Base-by-base conservation (phyloP, 1,140 invertebrate species). In the Drosophila ficusphila region DNA sequence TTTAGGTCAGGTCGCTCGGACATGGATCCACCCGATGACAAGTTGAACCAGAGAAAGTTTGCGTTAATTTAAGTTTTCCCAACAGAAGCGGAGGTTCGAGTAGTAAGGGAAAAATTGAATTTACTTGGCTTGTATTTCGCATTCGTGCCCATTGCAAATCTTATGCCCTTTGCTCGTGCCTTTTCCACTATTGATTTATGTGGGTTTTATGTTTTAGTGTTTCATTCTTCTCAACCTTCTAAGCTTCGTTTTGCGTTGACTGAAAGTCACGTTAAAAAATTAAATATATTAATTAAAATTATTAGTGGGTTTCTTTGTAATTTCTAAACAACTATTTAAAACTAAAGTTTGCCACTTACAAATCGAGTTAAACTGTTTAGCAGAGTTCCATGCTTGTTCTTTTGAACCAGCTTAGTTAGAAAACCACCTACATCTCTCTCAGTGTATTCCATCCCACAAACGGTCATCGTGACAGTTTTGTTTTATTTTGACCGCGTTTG, bases 391-490 rank as follows among this genome's bases (percentile, higher is more conserved):
- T n/a, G n/a, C n/a, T n/a, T n/a, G n/a, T n/a, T n/a, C n/a, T n/a
- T n/a, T n/a, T n/a, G n/a, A n/a, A n/a, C n/a, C n/a, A n/a, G n/a
- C n/a, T n/a, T n/a, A n/a, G n/a, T n/a, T n/a, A n/a, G n/a, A n/a
- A n/a, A n/a, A n/a, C n/a, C n/a, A n/a, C n/a, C n/a, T 8, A 3
- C 1, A 25, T 8, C 42, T 25, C 31, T 23, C 14, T 8, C 25
- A 33, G 47, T 71, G 54, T 33, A 0, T 11, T 25, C 6, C 23
- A 18, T 14, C 39, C 25, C 16, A 23, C 29, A 27, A n/a, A n/a
- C 53, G 36, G 27, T 27, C 62, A 65, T 65, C 71, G 53, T 70
- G 65, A 70, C 68, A 71, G 64, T 69, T 71, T 57, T 71, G 12
- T 21, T 31, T 69, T 49, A 41, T 33, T 58, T 51, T 31, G 44